Percentiles rank a stretch among this genome's conserved stretches.
These are phyloP conservation scores for Chinchilla lanigera DNA, from an alignment of 2,113 vertebrate species.

Conservation along the genomic window DNA sequence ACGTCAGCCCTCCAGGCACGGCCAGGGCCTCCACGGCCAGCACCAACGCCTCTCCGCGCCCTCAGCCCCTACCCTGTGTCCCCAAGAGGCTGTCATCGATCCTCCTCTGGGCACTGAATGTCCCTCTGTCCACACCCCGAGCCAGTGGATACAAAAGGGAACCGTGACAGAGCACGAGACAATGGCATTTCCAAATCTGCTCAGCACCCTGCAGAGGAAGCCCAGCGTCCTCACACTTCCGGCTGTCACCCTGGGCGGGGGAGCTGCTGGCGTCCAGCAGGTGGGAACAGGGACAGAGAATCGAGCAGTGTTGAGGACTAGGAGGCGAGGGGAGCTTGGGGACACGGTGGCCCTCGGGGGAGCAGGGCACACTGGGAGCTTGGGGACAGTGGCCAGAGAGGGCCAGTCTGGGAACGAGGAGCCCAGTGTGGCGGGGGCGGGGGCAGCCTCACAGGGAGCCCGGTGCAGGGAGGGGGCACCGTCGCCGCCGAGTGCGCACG, in stretches of 20 bases:
- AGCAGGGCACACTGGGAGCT: too few relatives aligned
- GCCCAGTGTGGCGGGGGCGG: too few relatives aligned
- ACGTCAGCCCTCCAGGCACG: too few relatives aligned
- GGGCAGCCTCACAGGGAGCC: too few relatives aligned
- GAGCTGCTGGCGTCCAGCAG: neutral
- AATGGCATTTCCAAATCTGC: neutral
- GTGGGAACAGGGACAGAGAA: neutral
- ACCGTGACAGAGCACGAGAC: neutral
- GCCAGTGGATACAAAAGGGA: neutral
- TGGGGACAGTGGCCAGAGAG: too few relatives aligned
- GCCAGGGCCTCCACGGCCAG: too few relatives aligned
- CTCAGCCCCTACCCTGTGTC: neutral
- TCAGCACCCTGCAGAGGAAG: neutral
- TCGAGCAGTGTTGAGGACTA: neutral
- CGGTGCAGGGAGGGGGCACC: too few relatives aligned
- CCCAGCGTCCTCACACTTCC: neutral
- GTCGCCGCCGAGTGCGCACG: too few relatives aligned
- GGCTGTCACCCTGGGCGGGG: neutral
- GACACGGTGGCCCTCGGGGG: too few relatives aligned
- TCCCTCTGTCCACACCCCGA: neutral
- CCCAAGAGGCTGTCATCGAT: neutral
- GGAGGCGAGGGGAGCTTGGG: too few relatives aligned
- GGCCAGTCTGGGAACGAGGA: too few relatives aligned
- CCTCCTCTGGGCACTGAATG: neutral
- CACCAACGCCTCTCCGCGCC: too few relatives aligned